Conservation (phyloP, 2,113 vertebrate species). For the Phainopepla nitens region DNA sequence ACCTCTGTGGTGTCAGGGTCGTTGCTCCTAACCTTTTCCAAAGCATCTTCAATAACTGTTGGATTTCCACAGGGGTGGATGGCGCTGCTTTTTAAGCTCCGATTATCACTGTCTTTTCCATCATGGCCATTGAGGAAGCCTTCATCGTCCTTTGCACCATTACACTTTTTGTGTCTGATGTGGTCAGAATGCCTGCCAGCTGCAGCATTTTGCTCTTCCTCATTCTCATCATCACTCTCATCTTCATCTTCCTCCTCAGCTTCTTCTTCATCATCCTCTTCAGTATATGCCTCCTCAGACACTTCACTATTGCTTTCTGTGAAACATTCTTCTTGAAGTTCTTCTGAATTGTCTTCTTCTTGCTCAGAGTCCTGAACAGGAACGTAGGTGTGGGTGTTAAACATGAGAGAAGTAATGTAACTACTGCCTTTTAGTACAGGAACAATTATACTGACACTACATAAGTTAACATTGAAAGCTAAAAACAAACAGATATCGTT, state of each 20-base stretch:
- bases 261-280: slow-evolving; percentile 71
- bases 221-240: slow-evolving; percentile 63
- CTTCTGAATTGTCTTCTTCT: slow-evolving; percentile 75
- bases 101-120: slow-evolving; percentile 64
- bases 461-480: background rate
- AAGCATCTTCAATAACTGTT: slow-evolving; percentile 86
- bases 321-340: slow-evolving; percentile 78
- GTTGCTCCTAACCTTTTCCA: slow-evolving; percentile 82
- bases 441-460: background rate
- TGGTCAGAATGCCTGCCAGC: slow-evolving; percentile 10
- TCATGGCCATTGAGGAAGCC: slow-evolving; percentile 67
- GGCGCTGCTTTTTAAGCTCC: slow-evolving; percentile 29
- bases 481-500: background rate
- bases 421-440: background rate
- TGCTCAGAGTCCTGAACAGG: slow-evolving; percentile 68
- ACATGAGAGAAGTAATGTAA: background rate
- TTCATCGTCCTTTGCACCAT: slow-evolving; percentile 24
- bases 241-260: slow-evolving; percentile 59
- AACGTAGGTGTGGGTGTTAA: background rate
- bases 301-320: slow-evolving; percentile 81
- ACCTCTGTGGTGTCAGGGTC: slow-evolving; percentile 86
- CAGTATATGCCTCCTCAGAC: slow-evolving; percentile 69
- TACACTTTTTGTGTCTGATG: slow-evolving; percentile 58
- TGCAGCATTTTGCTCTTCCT: slow-evolving; percentile 43
- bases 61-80: slow-evolving; percentile 83